A percentile compares a stretch with the other conserved stretches of the same genome.
Conservation (phyloP, 1,140 invertebrate genomes). For the Bombus balteatus region DNA sequence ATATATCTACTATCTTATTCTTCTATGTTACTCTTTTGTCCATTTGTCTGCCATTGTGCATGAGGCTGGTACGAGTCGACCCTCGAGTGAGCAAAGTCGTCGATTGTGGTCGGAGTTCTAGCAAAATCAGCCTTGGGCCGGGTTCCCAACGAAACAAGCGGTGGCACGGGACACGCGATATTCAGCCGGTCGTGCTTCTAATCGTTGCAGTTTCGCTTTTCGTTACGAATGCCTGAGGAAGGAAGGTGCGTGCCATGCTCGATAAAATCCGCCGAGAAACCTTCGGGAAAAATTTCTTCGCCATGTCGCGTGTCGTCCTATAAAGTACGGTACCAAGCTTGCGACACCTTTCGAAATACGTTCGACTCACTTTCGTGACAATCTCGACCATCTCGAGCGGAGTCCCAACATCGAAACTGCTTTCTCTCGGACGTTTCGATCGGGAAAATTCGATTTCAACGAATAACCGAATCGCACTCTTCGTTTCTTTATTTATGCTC, state of each 20-base stretch:
- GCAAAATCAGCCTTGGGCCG: background rate
- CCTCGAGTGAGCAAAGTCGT: background rate
- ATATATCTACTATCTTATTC: too few relatives aligned
- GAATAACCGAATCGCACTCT: background rate
- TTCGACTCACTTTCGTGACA: background rate
- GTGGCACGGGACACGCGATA: background rate
- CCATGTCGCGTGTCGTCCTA: background rate
- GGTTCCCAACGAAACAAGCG: background rate
- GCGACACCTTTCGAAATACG: conserved; percentile 10
- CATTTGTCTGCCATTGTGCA: too few relatives aligned
- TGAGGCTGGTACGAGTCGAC: background rate
- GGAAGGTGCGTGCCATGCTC: background rate
- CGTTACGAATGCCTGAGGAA: background rate
- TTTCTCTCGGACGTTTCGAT: background rate
- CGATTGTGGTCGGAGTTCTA: too few relatives aligned
- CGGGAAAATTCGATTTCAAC: background rate
- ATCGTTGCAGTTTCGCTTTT: conserved; percentile 9
- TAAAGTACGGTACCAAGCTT: background rate
- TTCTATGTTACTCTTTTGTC: too few relatives aligned
- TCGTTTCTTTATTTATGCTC: background rate
- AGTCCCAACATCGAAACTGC: background rate
- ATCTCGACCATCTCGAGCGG: background rate
- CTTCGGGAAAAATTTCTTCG: background rate
- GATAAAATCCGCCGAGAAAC: background rate
- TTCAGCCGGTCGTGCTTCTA: background rate